A percentile compares a stretch with the other conserved stretches of the same genome.
Conservation (phyloP, 92 coral and sea anemone genomes). For the Isaurus tuberculatus region DNA sequence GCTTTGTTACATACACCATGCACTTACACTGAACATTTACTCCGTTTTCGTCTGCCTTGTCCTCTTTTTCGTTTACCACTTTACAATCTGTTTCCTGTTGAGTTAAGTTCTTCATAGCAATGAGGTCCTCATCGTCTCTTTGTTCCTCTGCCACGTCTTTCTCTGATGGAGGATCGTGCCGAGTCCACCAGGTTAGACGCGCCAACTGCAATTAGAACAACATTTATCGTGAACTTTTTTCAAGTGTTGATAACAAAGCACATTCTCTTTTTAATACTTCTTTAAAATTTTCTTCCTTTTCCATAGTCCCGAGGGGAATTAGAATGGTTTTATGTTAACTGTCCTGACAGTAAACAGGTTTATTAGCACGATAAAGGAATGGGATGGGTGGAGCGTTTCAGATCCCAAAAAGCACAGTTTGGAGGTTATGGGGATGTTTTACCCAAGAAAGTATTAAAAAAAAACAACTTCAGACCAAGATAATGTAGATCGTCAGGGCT, state of each 20-base stretch:
- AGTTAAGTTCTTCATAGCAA: slow-evolving; percentile 18
- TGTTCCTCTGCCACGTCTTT: slow-evolving; percentile 11
- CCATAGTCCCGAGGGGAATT: no score
- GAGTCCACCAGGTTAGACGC: slow-evolving; percentile 75
- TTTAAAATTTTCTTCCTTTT: no score
- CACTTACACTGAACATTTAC: slow-evolving; percentile 24
- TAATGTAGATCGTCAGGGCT: no score
- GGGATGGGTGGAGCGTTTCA: no score
- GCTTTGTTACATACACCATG: not conserved
- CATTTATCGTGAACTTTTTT: not conserved
- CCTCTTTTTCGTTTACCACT: not conserved
- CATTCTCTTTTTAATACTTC: no score
- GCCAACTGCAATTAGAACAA: slow-evolving; percentile 36
- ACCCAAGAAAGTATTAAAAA: no score
- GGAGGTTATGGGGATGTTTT: no score
- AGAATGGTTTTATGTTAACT: no score
- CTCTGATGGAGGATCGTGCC: slow-evolving; percentile 37
- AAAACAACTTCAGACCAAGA: no score
- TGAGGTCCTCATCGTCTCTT: slow-evolving; percentile 11
- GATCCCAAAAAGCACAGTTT: no score
- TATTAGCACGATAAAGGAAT: no score
- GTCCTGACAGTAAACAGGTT: no score
- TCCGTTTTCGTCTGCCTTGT: not conserved
- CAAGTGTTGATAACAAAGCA: not conserved
- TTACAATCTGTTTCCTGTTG: not conserved